A percentile compares a stretch with the other conserved stretches of the same genome.
Evolutionary conservation across 2,113 vertebrate genomes (phyloP).

Genomic region (Mustela lutreola): DNA sequence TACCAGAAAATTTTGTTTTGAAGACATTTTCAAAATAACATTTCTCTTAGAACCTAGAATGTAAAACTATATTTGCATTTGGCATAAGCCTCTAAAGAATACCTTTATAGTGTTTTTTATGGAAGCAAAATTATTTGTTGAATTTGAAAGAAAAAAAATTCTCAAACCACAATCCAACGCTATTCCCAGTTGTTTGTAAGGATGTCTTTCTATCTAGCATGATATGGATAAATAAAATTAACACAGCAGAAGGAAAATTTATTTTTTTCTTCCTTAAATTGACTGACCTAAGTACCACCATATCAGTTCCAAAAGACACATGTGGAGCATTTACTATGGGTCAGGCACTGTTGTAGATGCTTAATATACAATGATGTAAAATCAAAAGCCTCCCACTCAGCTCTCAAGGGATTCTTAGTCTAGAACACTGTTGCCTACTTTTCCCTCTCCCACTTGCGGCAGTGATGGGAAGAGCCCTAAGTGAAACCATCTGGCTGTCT

Average conservation of each 20-base stretch:
- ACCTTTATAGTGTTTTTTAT: neutral
- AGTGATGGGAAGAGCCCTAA: conserved; percentile 49
- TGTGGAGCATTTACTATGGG: neutral
- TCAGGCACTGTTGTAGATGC: neutral
- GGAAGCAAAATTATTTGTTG: neutral
- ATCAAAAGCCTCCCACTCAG: neutral
- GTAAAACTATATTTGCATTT: conserved; percentile 28
- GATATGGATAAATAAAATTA: conserved; percentile 30
- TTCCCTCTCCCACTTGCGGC: neutral
- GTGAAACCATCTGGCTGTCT: conserved; percentile 68
- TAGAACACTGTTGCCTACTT: neutral
- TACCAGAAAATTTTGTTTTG: neutral
- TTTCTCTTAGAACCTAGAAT: conserved; percentile 51
- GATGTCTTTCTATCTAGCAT: neutral
- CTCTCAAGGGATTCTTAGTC: neutral
- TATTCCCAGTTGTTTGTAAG: neutral
- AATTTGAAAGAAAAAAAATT: conserved; percentile 18
- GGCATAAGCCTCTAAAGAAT: neutral
- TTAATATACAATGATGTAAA: neutral
- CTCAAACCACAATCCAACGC: neutral
- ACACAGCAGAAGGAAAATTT: neutral
- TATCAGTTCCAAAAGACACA: neutral
- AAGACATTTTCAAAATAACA: conserved; percentile 51
- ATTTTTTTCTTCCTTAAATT: neutral
- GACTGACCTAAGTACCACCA: neutral